phyloP scores from a whole-genome alignment of 1,140 invertebrate genomes.

The Macrocentrus cingulum region DNA sequence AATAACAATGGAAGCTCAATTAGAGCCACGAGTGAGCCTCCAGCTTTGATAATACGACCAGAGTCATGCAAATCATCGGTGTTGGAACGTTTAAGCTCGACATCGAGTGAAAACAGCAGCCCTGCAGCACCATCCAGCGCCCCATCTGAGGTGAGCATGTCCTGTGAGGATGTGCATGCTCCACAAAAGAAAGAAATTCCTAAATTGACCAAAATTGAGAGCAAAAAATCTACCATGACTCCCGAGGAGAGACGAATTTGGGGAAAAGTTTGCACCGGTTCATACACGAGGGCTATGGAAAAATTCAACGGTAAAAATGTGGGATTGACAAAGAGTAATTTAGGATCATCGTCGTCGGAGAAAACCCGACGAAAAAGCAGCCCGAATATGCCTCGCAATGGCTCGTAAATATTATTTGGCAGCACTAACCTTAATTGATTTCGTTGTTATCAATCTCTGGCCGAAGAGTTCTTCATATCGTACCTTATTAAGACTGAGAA shows the following conservation, averaged over 20 bases:
- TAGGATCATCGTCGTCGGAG: conserved; percentile 31
- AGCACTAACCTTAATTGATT: background rate
- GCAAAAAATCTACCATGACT: conserved; percentile 7
- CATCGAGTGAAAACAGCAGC: conserved; percentile 47
- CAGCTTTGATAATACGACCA: conserved; percentile 1
- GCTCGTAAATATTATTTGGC: conserved; percentile 32
- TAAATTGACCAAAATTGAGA: conserved; percentile 4
- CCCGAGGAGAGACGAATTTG: conserved; percentile 35
- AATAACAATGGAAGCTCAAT: conserved; percentile 34
- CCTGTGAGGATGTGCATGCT: conserved; percentile 46
- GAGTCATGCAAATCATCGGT: conserved; percentile 31
- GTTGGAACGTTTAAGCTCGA: conserved; percentile 45
- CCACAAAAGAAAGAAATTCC: background rate
- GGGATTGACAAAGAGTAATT: conserved; percentile 31
- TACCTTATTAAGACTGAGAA: conserved; percentile 24
- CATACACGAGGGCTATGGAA: conserved; percentile 59
- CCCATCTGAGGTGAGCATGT: conserved; percentile 42
- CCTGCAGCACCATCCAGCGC: conserved; percentile 43
- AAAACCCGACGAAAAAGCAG: conserved; percentile 51
- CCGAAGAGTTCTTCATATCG: background rate
- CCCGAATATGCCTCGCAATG: conserved; percentile 44
- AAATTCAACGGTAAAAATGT: conserved; percentile 50
- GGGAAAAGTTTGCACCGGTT: conserved; percentile 58
- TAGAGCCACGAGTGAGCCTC: conserved; percentile 32
- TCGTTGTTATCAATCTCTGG: background rate